A percentile compares a stretch with the other conserved stretches of the same genome.
Evolutionary conservation across 2,113 vertebrate genomes (phyloP).

Genomic region (Dicerorhinus sumatrensis): DNA sequence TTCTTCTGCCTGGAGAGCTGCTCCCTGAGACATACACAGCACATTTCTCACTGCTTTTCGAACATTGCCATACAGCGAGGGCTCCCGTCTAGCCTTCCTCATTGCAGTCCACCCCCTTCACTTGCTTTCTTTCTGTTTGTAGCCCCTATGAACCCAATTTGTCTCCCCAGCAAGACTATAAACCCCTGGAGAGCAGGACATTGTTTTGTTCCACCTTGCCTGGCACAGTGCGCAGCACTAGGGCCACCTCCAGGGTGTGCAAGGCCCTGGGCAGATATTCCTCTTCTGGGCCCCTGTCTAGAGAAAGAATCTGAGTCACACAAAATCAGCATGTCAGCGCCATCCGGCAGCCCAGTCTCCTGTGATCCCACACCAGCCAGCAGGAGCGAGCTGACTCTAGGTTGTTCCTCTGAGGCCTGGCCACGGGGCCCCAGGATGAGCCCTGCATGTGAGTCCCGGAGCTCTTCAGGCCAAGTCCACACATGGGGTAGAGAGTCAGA

Average conservation of each 20-base stretch:
- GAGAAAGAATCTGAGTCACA: background rate
- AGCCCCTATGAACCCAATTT: background rate
- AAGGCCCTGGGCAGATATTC: background rate
- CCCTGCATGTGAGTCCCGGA: background rate
- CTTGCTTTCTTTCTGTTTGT: background rate
- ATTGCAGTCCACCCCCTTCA: background rate
- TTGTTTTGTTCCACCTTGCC: background rate
- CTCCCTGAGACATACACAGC: background rate
- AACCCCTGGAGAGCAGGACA: background rate
- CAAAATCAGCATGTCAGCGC: background rate
- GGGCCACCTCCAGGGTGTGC: background rate
- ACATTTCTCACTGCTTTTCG: background rate
- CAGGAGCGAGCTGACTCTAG: background rate
- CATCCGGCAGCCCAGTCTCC: background rate
- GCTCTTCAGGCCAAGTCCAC: background rate
- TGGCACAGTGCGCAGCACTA: background rate
- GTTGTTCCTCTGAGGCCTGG: background rate
- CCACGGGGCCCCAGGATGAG: background rate
- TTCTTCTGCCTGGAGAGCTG: background rate
- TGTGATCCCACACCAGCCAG: background rate
- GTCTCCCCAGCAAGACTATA: background rate
- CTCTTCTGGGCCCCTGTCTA: background rate
- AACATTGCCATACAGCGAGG: background rate
- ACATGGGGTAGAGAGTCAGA: accelerated
- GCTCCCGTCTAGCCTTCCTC: background rate